Base-by-base conservation (phyloP, 2,797 vertebrate genomes). In the Hippopotamyrus pictus region DNA sequence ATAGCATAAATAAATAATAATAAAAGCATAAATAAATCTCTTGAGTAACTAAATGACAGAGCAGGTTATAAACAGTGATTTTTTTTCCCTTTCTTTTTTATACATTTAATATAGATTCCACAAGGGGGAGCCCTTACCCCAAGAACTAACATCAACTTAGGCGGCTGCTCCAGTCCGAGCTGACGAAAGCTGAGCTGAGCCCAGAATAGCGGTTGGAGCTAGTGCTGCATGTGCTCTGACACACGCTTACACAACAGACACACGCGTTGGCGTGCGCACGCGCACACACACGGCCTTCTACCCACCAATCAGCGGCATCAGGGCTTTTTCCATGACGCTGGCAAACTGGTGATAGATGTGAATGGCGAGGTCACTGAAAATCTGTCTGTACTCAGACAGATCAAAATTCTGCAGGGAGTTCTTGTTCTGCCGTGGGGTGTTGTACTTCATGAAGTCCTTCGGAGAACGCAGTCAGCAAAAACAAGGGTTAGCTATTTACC, bases 301-400 rank as follows among this genome's bases (percentile, higher is more conserved):
- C 84, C 37, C 22, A 91, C 87, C 98, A 46, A 99, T 99, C 90
- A 98, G 96, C 69, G 98, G 97, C 65, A 94, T 95, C 59, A 99
- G 94, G 79, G 92, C 94, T 57, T 96, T 98, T 93, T 98, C 97
- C 97, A 98, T 98, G 29, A 97, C 92, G 0, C 92, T 73, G 90
- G 99, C 94, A 62, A 99, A 97, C 37, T 97, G 97, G 87, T 99
- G 97, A 91, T 99, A 98, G 92, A 99, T 97, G 22, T 94, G 96
- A 92, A 99, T 99, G 91, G 97, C 96, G 93, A 99, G 92, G 91
- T 99, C 98, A n/a, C 98, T 99, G 88, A 99, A 94, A 88, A 99
- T 96, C 91, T 99, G 99, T 87, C 98, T 96, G 94, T 99, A 97
- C 91, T 99, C 98, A 0, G 98, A 97, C 89, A 99, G 96, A 93